These are phyloP conservation scores for Drosophila kanekoi DNA, from an alignment of 2,888 invertebrate genomes.

Conservation along the genomic window DNA sequence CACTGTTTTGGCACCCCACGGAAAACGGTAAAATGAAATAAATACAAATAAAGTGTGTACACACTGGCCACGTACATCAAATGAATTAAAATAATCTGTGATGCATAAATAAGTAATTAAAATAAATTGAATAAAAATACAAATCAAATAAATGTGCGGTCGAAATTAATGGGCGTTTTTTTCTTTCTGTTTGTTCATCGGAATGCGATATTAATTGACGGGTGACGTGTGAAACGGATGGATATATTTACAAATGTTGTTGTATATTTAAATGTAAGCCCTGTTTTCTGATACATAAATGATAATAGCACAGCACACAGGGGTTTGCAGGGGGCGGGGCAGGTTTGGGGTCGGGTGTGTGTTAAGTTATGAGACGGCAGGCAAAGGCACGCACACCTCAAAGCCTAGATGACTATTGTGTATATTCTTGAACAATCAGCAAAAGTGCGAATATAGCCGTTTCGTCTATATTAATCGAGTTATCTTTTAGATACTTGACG, in stretches of 20 bases:
- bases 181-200: constrained; percentile 2
- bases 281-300: background rate
- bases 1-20: constrained; percentile 17
- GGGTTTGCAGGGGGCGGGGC: background rate
- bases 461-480: no score
- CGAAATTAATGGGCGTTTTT: constrained; percentile 44
- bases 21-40: constrained; percentile 4
- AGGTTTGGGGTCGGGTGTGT: background rate
- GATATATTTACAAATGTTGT: background rate
- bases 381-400: no score
- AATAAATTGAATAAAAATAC: constrained; percentile 7
- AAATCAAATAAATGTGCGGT: constrained; percentile 14
- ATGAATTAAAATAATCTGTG: constrained; percentile 1
- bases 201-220: constrained; percentile 18
- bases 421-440: no score
- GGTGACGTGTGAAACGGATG: background rate
- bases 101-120: constrained; percentile 12
- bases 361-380: constrained; percentile 5
- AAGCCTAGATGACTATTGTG: background rate
- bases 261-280: background rate
- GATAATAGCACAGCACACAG: constrained; percentile 21
- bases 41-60: constrained; percentile 1
- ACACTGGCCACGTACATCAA: constrained; percentile 28
- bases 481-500: no score
- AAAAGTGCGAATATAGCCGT: no score